Percentiles rank a stretch among this genome's conserved stretches.
Conservation (phyloP, 2,113 vertebrate species). For the Cichladusa arquata region DNA sequence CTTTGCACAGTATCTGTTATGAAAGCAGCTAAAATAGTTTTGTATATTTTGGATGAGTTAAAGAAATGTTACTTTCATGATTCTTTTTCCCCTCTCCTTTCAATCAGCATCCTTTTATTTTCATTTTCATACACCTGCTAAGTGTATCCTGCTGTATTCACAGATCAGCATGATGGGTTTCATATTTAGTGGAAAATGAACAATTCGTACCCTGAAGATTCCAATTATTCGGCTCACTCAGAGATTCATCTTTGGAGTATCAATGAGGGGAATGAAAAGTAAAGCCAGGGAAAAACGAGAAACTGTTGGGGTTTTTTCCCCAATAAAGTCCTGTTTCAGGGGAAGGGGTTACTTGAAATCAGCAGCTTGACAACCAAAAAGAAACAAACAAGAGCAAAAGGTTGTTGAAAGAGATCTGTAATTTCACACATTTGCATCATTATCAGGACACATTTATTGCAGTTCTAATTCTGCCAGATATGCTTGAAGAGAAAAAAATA, state of each 20-base stretch:
- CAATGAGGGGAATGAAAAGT: slow-evolving; percentile 16
- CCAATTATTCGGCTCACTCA: slow-evolving; percentile 25
- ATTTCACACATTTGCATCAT: slow-evolving; percentile 5
- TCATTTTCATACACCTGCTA: slow-evolving; percentile 81
- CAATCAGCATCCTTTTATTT: slow-evolving; percentile 59
- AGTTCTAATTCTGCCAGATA: not conserved
- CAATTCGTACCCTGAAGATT: slow-evolving; percentile 68
- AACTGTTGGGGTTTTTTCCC: not conserved
- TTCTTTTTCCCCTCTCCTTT: not conserved
- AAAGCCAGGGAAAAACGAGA: not conserved
- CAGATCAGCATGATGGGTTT: slow-evolving; percentile 69
- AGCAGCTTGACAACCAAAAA: not conserved
- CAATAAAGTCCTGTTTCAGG: not conserved
- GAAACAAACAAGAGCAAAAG: slow-evolving; percentile 12
- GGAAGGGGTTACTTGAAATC: not conserved
- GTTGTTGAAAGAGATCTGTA: not conserved
- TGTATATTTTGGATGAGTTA: slow-evolving; percentile 49
- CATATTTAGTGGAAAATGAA: slow-evolving; percentile 80
- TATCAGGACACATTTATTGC: slow-evolving; percentile 16
- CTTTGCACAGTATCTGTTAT: slow-evolving; percentile 26
- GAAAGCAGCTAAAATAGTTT: slow-evolving; percentile 56
- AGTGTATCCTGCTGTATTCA: slow-evolving; percentile 69
- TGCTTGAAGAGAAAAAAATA: not conserved
- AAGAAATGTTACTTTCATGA: slow-evolving; percentile 50
- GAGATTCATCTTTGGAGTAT: slow-evolving; percentile 1